Base-by-base conservation (phyloP, 2,113 vertebrate genomes). In the Hippocampus zosterae region DNA sequence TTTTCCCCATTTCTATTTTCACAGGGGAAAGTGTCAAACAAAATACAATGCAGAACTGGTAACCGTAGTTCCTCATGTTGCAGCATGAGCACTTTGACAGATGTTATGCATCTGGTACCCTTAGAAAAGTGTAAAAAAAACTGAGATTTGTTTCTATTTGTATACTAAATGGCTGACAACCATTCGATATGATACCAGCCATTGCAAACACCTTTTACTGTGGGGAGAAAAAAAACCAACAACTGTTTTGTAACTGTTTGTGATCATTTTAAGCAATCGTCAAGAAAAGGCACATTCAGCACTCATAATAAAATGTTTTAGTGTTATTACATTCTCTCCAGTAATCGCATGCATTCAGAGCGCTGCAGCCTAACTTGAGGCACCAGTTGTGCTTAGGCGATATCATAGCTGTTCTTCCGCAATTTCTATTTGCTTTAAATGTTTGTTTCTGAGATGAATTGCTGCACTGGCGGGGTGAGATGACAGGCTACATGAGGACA, bases 401-500 rank as follows among this genome's bases (percentile, higher is more conserved):
- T 77, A 55, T 87, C 84, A 76, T 80, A 75, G 76, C 78, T 79
- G 75, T 82, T 88, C 74, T 68, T 79, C 72, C 37, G 67, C 72
- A 16, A 81, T 89, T 79, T 85, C 86, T 89, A 89, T 92, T 91
- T 91, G 89, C 88, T 91, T 89, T 91, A 92, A 92, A 89, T 93
- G 91, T 93, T 92, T 92, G 89, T 92, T 93, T 93, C 88, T 84
- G 86, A 92, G 92, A 93, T 92, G 91, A 92, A 93, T 92, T 91
- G 89, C 89, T 73, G 78, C 83, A 80, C 88, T 89, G 86, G 80
- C 81, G 6, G 88, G 87, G 81, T 81, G 90, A 90, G 94, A 94
- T 94, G 94, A 93, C 94, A 95, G 92, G 91, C 93, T 92, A 94
- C 92, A 93, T 90, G 91, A 93, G 93, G 90, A 93, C 92, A 92